A percentile compares a stretch with the other conserved stretches of the same genome.
phyloP scores from a whole-genome alignment of 2,888 invertebrate species.

The Homarus gammarus region DNA sequence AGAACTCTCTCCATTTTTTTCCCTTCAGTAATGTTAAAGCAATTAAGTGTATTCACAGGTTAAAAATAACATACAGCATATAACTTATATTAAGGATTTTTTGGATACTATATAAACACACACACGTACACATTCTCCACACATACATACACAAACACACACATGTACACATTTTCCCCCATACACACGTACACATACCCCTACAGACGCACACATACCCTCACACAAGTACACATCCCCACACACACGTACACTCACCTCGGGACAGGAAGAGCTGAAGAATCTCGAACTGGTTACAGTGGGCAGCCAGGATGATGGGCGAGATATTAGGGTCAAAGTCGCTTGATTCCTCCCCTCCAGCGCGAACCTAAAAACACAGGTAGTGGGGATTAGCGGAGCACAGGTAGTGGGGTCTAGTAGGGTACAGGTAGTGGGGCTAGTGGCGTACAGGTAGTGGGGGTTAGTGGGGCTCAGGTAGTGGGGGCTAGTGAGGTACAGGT shows the following conservation, averaged over 20 bases:
- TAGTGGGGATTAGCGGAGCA: background rate
- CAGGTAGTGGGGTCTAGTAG: background rate
- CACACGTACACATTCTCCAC: too few relatives aligned
- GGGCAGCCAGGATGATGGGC: slow-evolving; percentile 81
- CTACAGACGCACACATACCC: too few relatives aligned
- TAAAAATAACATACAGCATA: too few relatives aligned
- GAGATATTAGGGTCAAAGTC: slow-evolving; percentile 82
- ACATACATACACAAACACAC: too few relatives aligned
- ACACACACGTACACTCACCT: slow-evolving; percentile 63
- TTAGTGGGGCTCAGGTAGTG: background rate
- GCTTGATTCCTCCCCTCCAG: slow-evolving; percentile 79
- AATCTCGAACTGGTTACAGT: slow-evolving; percentile 82
- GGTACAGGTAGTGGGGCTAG: background rate
- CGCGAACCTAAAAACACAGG: slow-evolving; percentile 58
- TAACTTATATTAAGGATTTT: too few relatives aligned
- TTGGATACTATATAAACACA: too few relatives aligned
- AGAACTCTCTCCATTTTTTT: too few relatives aligned
- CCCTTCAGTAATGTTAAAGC: too few relatives aligned
- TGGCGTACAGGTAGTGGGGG: background rate
- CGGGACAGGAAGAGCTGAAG: slow-evolving; percentile 81
- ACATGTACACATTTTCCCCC: too few relatives aligned
- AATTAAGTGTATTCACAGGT: too few relatives aligned
- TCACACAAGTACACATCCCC: too few relatives aligned
- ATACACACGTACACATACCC: too few relatives aligned
- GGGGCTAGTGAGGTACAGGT: background rate